Evolutionary conservation across 1,140 invertebrate species (phyloP).

Genomic region (Drosophila orosa): DNA sequence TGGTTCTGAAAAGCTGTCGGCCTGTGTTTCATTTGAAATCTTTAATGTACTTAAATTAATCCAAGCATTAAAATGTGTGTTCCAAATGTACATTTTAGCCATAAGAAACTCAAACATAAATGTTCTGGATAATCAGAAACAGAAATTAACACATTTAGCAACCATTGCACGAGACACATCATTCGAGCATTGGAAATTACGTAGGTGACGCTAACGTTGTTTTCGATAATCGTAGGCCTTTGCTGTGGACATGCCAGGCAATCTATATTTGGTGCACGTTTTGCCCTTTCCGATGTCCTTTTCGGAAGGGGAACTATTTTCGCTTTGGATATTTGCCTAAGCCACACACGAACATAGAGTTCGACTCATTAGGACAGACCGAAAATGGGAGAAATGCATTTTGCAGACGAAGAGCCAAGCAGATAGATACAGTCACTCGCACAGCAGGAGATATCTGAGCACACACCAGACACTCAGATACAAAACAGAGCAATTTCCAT

Average conservation of each 20-base stretch:
- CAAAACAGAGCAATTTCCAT: constrained; percentile 67
- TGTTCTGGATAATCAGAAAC: neutral
- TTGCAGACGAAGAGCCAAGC: constrained; percentile 44
- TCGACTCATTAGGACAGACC: constrained; percentile 52
- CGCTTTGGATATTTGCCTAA: constrained; percentile 55
- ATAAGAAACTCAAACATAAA: neutral
- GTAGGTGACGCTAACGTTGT: constrained; percentile 46
- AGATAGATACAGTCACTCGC: constrained; percentile 1
- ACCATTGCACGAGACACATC: constrained; percentile 31
- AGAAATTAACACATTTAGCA: neutral
- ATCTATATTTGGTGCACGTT: constrained; percentile 68
- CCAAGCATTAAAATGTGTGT: neutral
- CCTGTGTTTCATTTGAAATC: too few relatives aligned
- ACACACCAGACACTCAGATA: constrained; percentile 38
- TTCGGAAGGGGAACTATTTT: constrained; percentile 24
- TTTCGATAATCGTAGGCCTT: constrained; percentile 6
- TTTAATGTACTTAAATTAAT: neutral
- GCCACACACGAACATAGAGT: constrained; percentile 44
- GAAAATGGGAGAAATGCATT: constrained; percentile 70
- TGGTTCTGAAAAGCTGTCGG: too few relatives aligned
- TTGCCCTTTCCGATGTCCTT: constrained; percentile 19
- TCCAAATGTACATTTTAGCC: neutral
- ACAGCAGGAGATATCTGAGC: constrained; percentile 49
- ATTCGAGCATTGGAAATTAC: constrained; percentile 54
- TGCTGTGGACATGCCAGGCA: constrained; percentile 8